Base-by-base conservation (phyloP, 1,140 invertebrate species). In the Caerostris extrusa region DNA sequence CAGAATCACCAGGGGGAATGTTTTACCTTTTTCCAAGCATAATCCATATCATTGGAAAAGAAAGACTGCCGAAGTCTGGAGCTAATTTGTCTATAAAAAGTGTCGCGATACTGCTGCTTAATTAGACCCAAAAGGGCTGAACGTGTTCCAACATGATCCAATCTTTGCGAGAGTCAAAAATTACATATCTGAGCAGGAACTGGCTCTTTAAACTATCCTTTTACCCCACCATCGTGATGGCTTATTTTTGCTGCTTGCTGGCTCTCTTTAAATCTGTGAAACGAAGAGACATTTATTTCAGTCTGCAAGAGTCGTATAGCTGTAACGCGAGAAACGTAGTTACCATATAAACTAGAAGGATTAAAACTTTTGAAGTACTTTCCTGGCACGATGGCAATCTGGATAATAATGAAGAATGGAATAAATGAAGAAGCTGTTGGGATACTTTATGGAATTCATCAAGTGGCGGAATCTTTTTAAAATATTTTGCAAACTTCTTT, bases 31-130 rank as follows among this genome's bases (percentile, higher is more conserved):
- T 53, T 77, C 34, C 14, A 57, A 34, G 57, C 17, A 34, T 85
- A 60, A 85, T 85, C n/a, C 83, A 85, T 19, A 57, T 85, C 83
- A 6, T 58, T 60, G n/a, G 4, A 60, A 56, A 56, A 17, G n/a
- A 85, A 85, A 85, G 56, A 58, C 50, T 58, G 17, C 57, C 50
- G 34, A 85, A 58, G 17, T 19, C 56, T 60, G 83, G 10, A 60
- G 83, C 83, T 19, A 85, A 85, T 85, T 85, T 58, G 57, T 58
- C 83, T 58, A 58, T 57, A 85, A 85, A n/a, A 60, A 85, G 83
- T 58, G 56, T 85, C 56, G 19, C 55, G 56, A 60, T 58, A 58
- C 83, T 7, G 56, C 56, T n/a, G n/a, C 83, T 60, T 85, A 85
- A 85, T 85, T 85, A 85, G 56, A 85, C 83, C 56, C 83, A 85